Evolutionary conservation across 2,113 vertebrate species (phyloP).

Genomic region (mouse (Mus musculus)): DNA sequence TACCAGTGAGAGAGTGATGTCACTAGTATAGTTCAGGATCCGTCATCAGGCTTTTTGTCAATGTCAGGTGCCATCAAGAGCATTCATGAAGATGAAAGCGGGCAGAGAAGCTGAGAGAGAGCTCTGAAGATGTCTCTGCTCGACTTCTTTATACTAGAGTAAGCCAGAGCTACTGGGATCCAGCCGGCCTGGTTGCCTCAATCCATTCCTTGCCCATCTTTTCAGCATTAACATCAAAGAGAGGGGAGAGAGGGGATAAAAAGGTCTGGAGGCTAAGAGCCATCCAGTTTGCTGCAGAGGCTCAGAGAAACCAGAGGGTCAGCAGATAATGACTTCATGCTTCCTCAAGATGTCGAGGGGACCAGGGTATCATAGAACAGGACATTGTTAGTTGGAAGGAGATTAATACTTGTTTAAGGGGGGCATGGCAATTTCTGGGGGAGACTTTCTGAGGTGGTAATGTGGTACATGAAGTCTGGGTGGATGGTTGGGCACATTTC

Average conservation of each 20-base stretch:
- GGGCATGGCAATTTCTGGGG: background rate
- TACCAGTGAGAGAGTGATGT: background rate
- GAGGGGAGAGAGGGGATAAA: background rate
- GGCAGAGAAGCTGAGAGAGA: background rate
- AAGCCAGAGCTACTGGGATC: background rate
- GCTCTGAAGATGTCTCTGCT: background rate
- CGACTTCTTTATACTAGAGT: background rate
- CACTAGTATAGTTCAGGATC: background rate
- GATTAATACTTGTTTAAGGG: background rate
- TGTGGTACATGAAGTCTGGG: background rate
- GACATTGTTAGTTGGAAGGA: background rate
- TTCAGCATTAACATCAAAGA: background rate
- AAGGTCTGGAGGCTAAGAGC: slow-evolving; percentile 1
- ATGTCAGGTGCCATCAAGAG: background rate
- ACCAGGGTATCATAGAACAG: background rate
- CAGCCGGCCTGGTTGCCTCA: background rate
- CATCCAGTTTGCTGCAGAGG: background rate
- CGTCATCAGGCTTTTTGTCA: background rate
- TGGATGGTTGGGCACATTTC: background rate
- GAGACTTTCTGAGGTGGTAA: background rate
- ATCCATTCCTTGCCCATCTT: background rate
- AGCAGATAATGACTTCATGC: background rate
- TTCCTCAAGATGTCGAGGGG: background rate
- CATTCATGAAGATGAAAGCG: background rate
- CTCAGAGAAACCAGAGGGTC: background rate